Conservation (phyloP, 2,113 vertebrate genomes). For the Cryptomyrus ogoouensis region DNA sequence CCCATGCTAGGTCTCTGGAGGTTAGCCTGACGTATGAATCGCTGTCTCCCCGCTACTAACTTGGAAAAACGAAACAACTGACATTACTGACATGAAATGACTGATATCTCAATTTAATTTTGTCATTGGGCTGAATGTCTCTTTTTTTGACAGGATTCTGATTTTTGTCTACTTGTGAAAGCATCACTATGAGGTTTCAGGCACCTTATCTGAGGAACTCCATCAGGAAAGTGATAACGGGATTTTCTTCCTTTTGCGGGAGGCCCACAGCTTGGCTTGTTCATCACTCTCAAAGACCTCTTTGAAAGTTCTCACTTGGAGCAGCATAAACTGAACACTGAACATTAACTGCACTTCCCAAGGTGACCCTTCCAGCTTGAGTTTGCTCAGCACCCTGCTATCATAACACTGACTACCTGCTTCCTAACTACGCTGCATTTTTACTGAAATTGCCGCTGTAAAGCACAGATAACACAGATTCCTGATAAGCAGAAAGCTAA, state of each 20-base stretch:
- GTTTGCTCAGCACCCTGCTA: not conserved
- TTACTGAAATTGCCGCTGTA: not conserved
- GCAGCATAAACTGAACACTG: not conserved
- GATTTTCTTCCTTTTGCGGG: not conserved
- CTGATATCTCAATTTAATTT: not conserved
- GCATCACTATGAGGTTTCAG: not conserved
- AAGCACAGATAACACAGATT: not conserved
- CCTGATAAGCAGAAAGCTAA: not conserved
- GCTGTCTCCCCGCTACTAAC: constrained; percentile 27
- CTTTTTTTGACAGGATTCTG: not conserved
- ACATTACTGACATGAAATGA: not conserved
- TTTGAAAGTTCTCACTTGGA: not conserved
- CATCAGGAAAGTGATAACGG: not conserved
- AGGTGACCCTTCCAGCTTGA: not conserved
- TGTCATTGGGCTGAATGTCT: not conserved
- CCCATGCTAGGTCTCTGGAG: constrained; percentile 38
- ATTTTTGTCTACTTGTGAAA: not conserved
- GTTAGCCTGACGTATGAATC: constrained; percentile 58
- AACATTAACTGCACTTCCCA: not conserved
- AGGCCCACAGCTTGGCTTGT: not conserved
- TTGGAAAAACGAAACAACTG: not conserved
- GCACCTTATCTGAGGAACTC: not conserved
- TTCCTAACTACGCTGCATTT: not conserved
- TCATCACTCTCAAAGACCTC: not conserved
- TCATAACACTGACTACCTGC: not conserved